A percentile compares a stretch with the other conserved stretches of the same genome.
These are phyloP conservation scores for Macaria notata DNA, from an alignment of 2,888 invertebrate species.

Conservation along the genomic window DNA sequence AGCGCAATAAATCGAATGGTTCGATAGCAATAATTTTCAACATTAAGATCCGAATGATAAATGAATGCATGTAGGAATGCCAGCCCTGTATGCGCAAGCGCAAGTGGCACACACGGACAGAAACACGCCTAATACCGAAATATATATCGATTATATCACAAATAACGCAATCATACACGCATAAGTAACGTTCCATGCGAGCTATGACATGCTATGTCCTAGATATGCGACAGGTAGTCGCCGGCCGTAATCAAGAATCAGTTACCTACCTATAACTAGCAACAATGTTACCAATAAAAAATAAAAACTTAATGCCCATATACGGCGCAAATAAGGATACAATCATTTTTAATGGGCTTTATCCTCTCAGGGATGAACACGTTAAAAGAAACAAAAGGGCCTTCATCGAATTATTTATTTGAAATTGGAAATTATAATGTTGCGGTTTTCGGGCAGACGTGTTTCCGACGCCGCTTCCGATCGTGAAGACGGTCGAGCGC, in stretches of 20 bases:
- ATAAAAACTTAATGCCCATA: slow-evolving; percentile 40
- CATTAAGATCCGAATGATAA: slow-evolving; percentile 23
- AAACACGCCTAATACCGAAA: slow-evolving; percentile 47
- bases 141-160: slow-evolving; percentile 68
- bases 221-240: slow-evolving; percentile 72
- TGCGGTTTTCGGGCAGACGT: slow-evolving; percentile 78
- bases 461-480: slow-evolving; percentile 77
- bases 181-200: slow-evolving; percentile 64
- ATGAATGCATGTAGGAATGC: slow-evolving; percentile 20
- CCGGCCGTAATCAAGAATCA: slow-evolving; percentile 56
- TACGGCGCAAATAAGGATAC: slow-evolving; percentile 45
- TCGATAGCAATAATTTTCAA: slow-evolving; percentile 20
- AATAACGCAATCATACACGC: slow-evolving; percentile 70
- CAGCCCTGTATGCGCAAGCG: slow-evolving; percentile 30
- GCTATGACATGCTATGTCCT: slow-evolving; percentile 76
- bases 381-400: slow-evolving; percentile 51
- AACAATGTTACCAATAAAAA: slow-evolving; percentile 54
- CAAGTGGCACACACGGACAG: slow-evolving; percentile 32
- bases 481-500: slow-evolving; percentile 54
- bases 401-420: slow-evolving; percentile 72
- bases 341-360: slow-evolving; percentile 46
- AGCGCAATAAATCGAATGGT: slow-evolving; percentile 16
- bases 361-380: slow-evolving; percentile 54
- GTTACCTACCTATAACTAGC: slow-evolving; percentile 39
- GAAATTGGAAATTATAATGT: slow-evolving; percentile 76